Evolutionary conservation across 2,113 vertebrate species (phyloP), one percentile per base, ranked within the genome.

Genomic region (Fulmarus glacialis): DNA sequence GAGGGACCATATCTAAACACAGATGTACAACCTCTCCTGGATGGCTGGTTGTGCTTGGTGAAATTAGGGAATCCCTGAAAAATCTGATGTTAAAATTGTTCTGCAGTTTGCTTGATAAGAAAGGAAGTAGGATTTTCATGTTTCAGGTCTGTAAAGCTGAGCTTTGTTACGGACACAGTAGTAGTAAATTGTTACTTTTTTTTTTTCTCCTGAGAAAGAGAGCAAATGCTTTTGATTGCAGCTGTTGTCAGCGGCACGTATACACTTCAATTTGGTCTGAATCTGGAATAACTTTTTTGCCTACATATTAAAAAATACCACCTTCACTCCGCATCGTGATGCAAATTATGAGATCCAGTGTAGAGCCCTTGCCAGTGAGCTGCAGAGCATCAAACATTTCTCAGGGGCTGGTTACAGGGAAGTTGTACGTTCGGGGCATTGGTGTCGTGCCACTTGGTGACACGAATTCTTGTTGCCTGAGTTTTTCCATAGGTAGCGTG

Each of bases 401-500:
- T 94, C 92, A 85, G 88, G 72, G 80, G 74, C 93, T 96, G 94
- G 82, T 43, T 55, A 32, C 53, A 75, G 71, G 72, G 47, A 92
- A 97, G 68, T 50, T 73, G 22, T n/a, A 30, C 3, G 4, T 29
- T 32, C 43, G 70, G 71, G 87, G 63, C 73, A 82, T 55, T 29
- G 38, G 47, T 88, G 29, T 13, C 7, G 2, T 36, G 52, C 43
- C 89, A 68, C 32, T 79, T 80, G 70, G 89, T 94, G 85, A 84
- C 89, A 86, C 0, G 32, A 93, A 89, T 96, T 96, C 90, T 92
- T 43, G 18, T 80, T 90, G 82, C 42, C 40, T 4, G 64, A 92
- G 66, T 83, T 95, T 66, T 95, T 75, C 32, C 50, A 55, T 55
- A 80, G 94, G 87, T 91, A 83, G 47, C 2, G 0, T 36, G 88